Base-by-base conservation (phyloP, 2,113 vertebrate species). In the Myxocyprinus asiaticus region DNA sequence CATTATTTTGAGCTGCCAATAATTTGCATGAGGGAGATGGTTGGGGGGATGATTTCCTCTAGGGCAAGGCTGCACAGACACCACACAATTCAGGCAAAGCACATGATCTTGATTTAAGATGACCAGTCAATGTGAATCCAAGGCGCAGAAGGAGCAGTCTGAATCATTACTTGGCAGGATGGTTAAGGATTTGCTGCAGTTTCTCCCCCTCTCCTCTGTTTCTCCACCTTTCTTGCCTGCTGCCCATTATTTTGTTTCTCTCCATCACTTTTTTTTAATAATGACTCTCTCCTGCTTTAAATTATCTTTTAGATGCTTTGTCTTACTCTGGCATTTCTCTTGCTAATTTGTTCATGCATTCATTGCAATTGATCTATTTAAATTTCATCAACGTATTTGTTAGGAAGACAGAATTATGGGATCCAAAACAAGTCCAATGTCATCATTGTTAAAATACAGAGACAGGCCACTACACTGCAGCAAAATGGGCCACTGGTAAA, bases 1-100 rank as follows among this genome's bases (percentile, higher is more conserved):
- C 90, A 91, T 93, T 91, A 92, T 92, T 90, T 88, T 84, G 82
- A 87, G 79, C 74, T 65, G 87, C 92, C 89, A 90, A 92, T 92
- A 91, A 90, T 92, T 91, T 86, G 93, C 9, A 65, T 64, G 85
- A 86, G 86, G 85, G 84, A 77, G 58, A 10, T 50, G 69, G n/a
- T 10, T 65, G 8, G 4, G 61, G 7, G 33, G 65, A 73, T 59
- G 69, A 81, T 65, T 66, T 72, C 42, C 59, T 67, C 44, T 15
- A 50, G 74, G 78, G 47, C 76, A 72, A 69, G 61, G 53, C 63
- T 73, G 22, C 64, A 61, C 47, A 73, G 55, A 42, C 71, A 64
- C 9, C 45, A 43, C 56, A 77, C 77, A 69, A 47, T 67, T 42
- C 83, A 78, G 59, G 53, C 33, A 50, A 64, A 73, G 78, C 84